A percentile compares a stretch with the other conserved stretches of the same genome.
phyloP scores from a whole-genome alignment of 2,113 vertebrate species.

The Caracal caracal region DNA sequence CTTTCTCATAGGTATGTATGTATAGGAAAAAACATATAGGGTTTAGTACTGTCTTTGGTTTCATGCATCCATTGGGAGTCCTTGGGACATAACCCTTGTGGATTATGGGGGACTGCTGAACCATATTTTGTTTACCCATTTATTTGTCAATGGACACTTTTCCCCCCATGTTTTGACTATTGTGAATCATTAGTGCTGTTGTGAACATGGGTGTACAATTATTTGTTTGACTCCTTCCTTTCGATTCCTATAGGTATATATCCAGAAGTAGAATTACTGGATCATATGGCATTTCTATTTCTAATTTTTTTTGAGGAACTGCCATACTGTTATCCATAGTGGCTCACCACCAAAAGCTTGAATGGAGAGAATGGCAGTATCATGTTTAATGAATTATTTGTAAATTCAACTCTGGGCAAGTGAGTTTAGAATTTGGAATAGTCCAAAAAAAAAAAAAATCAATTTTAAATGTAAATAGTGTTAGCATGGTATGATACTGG shows the following conservation, averaged over 20 bases:
- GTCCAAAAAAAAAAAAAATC: not conserved
- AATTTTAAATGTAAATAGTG: slow-evolving; percentile 52
- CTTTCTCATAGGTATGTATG: not conserved
- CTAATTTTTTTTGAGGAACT: slow-evolving; percentile 36
- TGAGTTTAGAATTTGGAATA: slow-evolving; percentile 80
- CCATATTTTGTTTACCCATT: not conserved
- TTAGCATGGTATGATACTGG: not conserved
- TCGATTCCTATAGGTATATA: slow-evolving; percentile 3
- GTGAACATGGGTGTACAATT: not conserved
- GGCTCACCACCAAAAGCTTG: not conserved
- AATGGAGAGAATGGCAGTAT: slow-evolving; percentile 17
- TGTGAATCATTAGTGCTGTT: slow-evolving; percentile 24
- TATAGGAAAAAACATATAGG: not conserved
- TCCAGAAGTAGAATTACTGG: slow-evolving; percentile 7
- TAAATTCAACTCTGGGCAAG: slow-evolving; percentile 17
- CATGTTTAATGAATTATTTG: slow-evolving; percentile 47
- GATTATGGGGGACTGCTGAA: not conserved
- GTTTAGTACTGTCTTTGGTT: not conserved
- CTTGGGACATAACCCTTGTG: not conserved
- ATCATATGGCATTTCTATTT: slow-evolving; percentile 45
- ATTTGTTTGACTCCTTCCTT: not conserved
- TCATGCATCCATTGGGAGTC: not conserved
- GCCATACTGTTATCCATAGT: not conserved
- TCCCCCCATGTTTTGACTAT: not conserved
- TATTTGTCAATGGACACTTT: not conserved